Conservation (phyloP, 2,797 vertebrate species). For the Muscicapa striata region DNA sequence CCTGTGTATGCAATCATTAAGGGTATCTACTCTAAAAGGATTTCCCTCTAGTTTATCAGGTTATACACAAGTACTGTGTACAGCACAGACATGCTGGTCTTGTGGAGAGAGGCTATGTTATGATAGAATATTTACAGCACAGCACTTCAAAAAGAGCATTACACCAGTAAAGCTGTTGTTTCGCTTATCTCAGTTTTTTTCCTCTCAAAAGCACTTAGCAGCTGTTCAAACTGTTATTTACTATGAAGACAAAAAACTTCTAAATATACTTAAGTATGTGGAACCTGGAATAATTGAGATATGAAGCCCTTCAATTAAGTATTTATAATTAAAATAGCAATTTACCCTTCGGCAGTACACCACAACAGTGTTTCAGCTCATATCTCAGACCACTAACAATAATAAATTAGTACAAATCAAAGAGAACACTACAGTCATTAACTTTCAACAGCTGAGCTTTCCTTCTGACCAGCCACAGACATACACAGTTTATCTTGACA, state of each 20-base stretch:
- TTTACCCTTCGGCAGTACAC: not conserved
- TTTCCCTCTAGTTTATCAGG: not conserved
- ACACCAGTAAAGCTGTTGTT: not conserved
- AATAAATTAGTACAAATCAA: not conserved
- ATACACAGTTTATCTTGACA: not conserved
- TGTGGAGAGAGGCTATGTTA: not conserved
- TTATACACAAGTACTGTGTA: not conserved
- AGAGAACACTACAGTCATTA: not conserved
- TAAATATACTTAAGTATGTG: not conserved
- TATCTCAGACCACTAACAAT: not conserved
- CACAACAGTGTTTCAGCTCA: not conserved
- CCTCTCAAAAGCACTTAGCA: not conserved
- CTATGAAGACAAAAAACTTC: not conserved
- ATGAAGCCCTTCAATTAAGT: not conserved
- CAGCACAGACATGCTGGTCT: not conserved
- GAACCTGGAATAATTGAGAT: not conserved
- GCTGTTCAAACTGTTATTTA: not conserved
- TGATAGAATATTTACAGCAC: not conserved
- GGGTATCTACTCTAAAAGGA: not conserved
- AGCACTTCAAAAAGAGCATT: not conserved
- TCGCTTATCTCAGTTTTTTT: not conserved
- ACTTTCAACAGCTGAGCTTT: not conserved
- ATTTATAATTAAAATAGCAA: conserved; percentile 25
- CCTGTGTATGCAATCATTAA: not conserved
- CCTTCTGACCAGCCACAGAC: not conserved